Conservation (phyloP, 2,113 vertebrate species). For the Casuarius casuarius region DNA sequence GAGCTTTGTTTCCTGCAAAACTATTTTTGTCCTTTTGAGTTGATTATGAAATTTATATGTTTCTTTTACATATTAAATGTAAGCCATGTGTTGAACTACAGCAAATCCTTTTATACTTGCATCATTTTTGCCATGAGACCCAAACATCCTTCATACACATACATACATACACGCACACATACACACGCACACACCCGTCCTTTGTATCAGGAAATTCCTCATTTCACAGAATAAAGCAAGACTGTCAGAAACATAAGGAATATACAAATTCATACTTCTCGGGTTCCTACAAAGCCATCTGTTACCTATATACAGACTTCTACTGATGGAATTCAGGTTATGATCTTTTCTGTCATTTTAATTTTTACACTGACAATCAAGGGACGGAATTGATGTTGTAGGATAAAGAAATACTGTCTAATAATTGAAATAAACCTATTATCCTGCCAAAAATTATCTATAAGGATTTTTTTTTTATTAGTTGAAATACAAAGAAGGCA, state of each 20-base stretch:
- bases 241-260: constrained; percentile 72
- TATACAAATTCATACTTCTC: constrained; percentile 69
- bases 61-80: constrained; percentile 62
- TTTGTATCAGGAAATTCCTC: constrained; percentile 49
- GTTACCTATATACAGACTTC: constrained; percentile 73
- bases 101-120: constrained; percentile 38
- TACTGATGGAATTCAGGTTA: constrained; percentile 59
- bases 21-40: constrained; percentile 74
- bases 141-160: constrained; percentile 9
- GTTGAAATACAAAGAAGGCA: constrained; percentile 76
- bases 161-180: background rate
- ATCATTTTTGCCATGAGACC: constrained; percentile 36
- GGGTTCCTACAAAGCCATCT: constrained; percentile 75
- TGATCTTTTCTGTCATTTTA: constrained; percentile 27
- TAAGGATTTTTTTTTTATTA: constrained; percentile 59
- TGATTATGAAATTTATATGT: constrained; percentile 72
- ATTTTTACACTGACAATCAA: constrained; percentile 70
- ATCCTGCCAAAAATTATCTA: constrained; percentile 67
- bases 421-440: constrained; percentile 70
- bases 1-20: constrained; percentile 76
- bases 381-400: constrained; percentile 55
- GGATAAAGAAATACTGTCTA: constrained; percentile 74
- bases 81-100: constrained; percentile 30
- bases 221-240: constrained; percentile 66
- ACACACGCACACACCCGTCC: background rate